Percentiles rank a stretch among this genome's conserved stretches.
Conservation (phyloP, 2,888 invertebrate genomes). For the Brachyopa scutellaris region DNA sequence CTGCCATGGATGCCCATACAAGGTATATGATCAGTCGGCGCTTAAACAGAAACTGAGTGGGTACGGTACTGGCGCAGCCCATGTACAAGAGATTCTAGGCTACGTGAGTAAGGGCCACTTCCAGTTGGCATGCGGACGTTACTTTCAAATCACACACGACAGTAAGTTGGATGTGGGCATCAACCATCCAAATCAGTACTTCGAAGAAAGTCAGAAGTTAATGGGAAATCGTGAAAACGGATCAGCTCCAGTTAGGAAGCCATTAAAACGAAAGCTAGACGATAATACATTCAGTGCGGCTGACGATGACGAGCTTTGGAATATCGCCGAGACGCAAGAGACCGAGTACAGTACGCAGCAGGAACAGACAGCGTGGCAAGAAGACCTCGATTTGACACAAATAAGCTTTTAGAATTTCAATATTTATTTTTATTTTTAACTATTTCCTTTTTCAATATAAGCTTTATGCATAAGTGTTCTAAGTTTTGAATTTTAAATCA, state of each 20-base stretch:
- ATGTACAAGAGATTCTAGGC: conserved; percentile 87
- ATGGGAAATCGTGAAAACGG: conserved; percentile 77
- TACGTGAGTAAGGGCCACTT: conserved; percentile 90
- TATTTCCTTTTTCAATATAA: conserved; percentile 39
- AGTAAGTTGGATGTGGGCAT: conserved; percentile 86
- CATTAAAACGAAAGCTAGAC: conserved; percentile 73
- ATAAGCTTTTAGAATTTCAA: conserved; percentile 72
- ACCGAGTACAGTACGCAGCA: conserved; percentile 76
- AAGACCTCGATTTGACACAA: conserved; percentile 79
- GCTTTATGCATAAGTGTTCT: neutral
- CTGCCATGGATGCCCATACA: conserved; percentile 96
- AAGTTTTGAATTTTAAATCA: conserved; percentile 84
- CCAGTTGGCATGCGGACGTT: conserved; percentile 94
- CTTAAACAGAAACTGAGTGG: conserved; percentile 88
- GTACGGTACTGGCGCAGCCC: conserved; percentile 86
- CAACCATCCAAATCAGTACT: conserved; percentile 96
- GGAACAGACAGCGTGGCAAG: conserved; percentile 78
- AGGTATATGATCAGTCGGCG: conserved; percentile 88
- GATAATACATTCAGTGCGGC: conserved; percentile 75
- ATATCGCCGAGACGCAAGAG: conserved; percentile 79
- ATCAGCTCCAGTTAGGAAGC: conserved; percentile 58
- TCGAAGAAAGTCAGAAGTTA: conserved; percentile 89
- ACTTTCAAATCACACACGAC: conserved; percentile 89
- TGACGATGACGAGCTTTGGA: conserved; percentile 81
- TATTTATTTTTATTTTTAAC: conserved; percentile 19